Evolutionary conservation across 2,797 vertebrate genomes (phyloP), one percentile per base, ranked within the genome.

Genomic region (Danio choprae): DNA sequence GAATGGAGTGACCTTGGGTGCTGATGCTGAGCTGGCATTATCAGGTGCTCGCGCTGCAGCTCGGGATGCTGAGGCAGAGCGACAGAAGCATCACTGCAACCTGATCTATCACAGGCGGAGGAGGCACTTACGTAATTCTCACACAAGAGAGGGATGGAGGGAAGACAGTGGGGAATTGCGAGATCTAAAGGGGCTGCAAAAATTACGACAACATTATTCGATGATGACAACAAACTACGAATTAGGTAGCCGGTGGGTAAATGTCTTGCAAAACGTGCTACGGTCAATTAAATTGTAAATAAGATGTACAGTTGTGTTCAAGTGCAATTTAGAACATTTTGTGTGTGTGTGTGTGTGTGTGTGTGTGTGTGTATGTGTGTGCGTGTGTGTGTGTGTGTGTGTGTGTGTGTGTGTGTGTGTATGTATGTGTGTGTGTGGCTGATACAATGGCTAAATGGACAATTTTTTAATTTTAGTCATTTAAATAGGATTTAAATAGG

Each of bases 1-100:
- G 70, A 83, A 84, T 71, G 48, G 62, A 84, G 64, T 86, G 85
- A 84, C 85, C 85, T 84, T 86, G 83, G 63, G 59, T 55, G 41
- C 48, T 74, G 74, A 79, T 36, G 48, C 77, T 65, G 83, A 75
- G 59, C 56, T 75, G 83, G 73, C 82, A 79, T 63, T 79, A 84
- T 82, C 36, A 77, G 44, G 18, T 82, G 72, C 80, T 80, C 77
- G 16, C 63, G 69, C 69, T 82, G 81, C 83, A 81, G 78, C 81
- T 59, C 38, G 38, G 13, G 72, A 86, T 74, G 74, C 77, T 81
- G 78, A 79, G 77, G 74, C 56, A 83, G 77, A 77, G 67, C 6
- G 8, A 65, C 67, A 83, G 43, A 60, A 59, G 44, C 15, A 62
- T 53, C 77, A 41, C 56, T 50, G 77, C 77, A 79, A 70, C 46